phyloP scores from a whole-genome alignment of 2,797 vertebrate species.

The Sebastes melanostomus region DNA sequence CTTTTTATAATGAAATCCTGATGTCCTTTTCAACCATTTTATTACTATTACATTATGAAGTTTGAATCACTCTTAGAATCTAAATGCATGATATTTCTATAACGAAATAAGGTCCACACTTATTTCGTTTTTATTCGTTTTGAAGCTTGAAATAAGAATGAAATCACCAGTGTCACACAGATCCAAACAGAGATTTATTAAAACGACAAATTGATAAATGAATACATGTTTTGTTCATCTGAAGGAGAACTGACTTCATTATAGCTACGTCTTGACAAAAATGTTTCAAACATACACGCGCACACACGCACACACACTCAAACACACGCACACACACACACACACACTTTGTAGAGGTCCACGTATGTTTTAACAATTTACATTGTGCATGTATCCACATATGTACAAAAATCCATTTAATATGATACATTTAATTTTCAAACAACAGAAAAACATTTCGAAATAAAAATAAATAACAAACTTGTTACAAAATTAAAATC shows the following conservation, averaged over 20 bases:
- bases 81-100: not conserved
- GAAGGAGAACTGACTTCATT: constrained; percentile 63
- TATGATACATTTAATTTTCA: constrained; percentile 65
- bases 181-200: constrained; percentile 77
- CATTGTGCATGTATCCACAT: constrained; percentile 79
- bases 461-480: constrained; percentile 14
- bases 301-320: constrained; percentile 4
- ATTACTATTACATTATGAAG: not conserved
- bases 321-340: constrained; percentile 20
- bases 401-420: constrained; percentile 73
- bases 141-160: constrained; percentile 25
- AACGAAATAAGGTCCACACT: not conserved
- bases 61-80: not conserved
- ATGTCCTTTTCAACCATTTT: not conserved
- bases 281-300: constrained; percentile 40
- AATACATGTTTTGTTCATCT: constrained; percentile 64
- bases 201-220: constrained; percentile 71
- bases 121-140: not conserved
- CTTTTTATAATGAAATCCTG: not conserved
- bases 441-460: constrained; percentile 20
- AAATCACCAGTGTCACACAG: constrained; percentile 45
- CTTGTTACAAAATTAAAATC: constrained; percentile 27
- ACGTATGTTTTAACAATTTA: constrained; percentile 69
- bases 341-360: constrained; percentile 60
- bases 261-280: constrained; percentile 63